Evolutionary conservation across 2,797 vertebrate species (phyloP).

Genomic region (Urophycis tenuis): DNA sequence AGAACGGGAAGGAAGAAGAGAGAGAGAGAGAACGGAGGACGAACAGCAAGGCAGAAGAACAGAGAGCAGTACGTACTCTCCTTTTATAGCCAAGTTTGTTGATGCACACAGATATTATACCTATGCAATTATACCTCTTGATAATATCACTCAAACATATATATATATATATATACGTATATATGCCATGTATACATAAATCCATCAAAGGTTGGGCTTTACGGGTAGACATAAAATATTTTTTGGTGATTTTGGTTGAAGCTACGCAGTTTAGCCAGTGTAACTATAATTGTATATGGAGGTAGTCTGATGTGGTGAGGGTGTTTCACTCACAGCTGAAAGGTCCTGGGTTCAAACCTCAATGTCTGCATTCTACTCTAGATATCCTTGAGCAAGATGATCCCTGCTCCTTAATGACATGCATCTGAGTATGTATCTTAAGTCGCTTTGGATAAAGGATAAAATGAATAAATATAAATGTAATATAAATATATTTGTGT

Average conservation of each 20-base stretch:
- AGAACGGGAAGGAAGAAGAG: background rate
- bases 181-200: background rate
- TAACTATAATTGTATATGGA: background rate
- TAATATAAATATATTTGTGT: slow-evolving; percentile 3
- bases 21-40: background rate
- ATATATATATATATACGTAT: too few relatives aligned
- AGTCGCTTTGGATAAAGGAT: background rate
- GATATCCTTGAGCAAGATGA: background rate
- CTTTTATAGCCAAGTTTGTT: background rate
- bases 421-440: background rate
- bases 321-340: background rate
- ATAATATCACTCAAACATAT: background rate
- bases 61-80: background rate
- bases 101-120: background rate
- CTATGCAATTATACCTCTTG: background rate
- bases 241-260: background rate
- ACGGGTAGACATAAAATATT: too few relatives aligned
- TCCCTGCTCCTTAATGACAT: background rate
- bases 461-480: too few relatives aligned
- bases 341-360: background rate
- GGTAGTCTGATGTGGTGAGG: background rate
- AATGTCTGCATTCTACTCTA: background rate
- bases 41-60: background rate
- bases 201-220: background rate
- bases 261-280: background rate